These are phyloP conservation scores for Bergia sp. DNA, from an alignment of 92 coral and sea anemone genomes.

Conservation along the genomic window DNA sequence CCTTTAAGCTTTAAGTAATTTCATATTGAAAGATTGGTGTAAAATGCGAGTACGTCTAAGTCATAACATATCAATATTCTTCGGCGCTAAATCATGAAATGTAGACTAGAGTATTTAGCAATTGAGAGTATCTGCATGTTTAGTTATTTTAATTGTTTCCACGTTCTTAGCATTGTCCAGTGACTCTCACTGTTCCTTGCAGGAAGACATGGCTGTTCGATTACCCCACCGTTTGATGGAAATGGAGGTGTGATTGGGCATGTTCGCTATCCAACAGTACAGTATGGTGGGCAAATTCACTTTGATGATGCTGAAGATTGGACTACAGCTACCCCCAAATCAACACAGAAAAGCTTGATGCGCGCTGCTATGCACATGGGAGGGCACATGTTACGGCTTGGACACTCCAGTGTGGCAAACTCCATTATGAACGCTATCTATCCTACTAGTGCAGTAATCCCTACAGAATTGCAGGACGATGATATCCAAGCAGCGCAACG, in stretches of 20 bases:
- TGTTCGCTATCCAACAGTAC: conserved; percentile 60
- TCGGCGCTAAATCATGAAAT: too few relatives aligned
- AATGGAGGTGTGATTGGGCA: conserved; percentile 67
- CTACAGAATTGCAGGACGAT: conserved; percentile 50
- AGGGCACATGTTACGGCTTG: conserved; percentile 82
- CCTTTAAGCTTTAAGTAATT: too few relatives aligned
- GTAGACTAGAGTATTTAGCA: too few relatives aligned
- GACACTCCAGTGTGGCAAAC: conserved; percentile 56
- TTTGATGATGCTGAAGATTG: conserved; percentile 84
- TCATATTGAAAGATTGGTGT: too few relatives aligned
- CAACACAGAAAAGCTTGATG: conserved; percentile 36
- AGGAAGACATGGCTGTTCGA: conserved; percentile 4
- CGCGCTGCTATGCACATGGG: conserved; percentile 82
- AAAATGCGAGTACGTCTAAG: too few relatives aligned
- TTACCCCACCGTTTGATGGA: conserved; percentile 68
- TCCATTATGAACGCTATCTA: conserved; percentile 65
- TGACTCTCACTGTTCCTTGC: not conserved
- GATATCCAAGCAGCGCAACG: conserved; percentile 63
- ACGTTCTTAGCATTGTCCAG: not conserved
- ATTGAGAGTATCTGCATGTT: too few relatives aligned
- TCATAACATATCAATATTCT: too few relatives aligned
- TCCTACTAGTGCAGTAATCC: not conserved
- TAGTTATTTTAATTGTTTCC: too few relatives aligned
- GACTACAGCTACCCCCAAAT: conserved; percentile 31
- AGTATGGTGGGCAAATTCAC: conserved; percentile 75